Percentiles rank a stretch among this genome's conserved stretches.
Conservation (phyloP, 2,797 vertebrate genomes). For the Heliangelus exortis region DNA sequence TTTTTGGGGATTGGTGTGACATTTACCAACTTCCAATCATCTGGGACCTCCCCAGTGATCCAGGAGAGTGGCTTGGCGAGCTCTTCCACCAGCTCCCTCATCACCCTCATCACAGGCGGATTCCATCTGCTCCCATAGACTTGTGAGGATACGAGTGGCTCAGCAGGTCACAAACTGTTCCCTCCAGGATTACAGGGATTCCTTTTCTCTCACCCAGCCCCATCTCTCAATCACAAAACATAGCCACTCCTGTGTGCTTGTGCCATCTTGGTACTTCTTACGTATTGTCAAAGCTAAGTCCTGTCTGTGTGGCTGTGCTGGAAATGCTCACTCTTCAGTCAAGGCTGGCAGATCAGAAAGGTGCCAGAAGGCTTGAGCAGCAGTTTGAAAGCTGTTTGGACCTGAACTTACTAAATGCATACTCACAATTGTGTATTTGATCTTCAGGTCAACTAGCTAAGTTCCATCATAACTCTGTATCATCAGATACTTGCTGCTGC, state of each 20-base stretch:
- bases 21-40: too few relatives aligned
- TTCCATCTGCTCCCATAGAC: too few relatives aligned
- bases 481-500: neutral
- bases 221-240: neutral
- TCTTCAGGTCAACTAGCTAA: neutral
- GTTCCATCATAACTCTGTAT: rapidly evolving
- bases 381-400: neutral
- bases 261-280: neutral
- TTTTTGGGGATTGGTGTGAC: too few relatives aligned
- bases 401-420: neutral
- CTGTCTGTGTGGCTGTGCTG: rapidly evolving
- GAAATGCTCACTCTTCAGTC: neutral
- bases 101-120: too few relatives aligned
- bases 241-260: neutral
- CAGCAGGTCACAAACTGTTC: too few relatives aligned
- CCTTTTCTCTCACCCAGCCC: neutral
- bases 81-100: too few relatives aligned
- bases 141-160: too few relatives aligned
- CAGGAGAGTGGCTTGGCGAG: too few relatives aligned
- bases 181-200: neutral
- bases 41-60: too few relatives aligned
- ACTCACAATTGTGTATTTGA: neutral
- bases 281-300: neutral
- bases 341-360: neutral
- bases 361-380: neutral